Base-by-base conservation (phyloP, 1,140 invertebrate genomes). In the Nylanderia fulva region DNA sequence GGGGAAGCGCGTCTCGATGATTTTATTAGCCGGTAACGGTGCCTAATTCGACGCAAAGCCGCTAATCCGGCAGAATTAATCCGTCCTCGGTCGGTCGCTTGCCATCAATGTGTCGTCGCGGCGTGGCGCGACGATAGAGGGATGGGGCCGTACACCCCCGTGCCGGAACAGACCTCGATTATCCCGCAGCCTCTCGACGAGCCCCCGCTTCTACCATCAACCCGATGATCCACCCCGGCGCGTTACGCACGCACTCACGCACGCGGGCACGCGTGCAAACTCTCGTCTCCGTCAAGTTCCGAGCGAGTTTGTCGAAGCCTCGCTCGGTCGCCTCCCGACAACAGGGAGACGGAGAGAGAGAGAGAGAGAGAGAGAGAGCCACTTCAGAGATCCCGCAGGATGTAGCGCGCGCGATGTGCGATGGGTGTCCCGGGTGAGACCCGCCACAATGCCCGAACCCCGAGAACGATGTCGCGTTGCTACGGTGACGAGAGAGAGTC, bases 401-500 rank as follows among this genome's bases (percentile, higher is more conserved):
- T 77, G 75, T 72, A 85, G 69, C 87, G 56, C 71, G 84, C 60
- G 60, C n/a, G n/a, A n/a, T n/a, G 33, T 61, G 61, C 54, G 27
- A 18, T 48, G 77, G 48, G n/a, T 24, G 45, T 89, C 87, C 87
- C 87, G 84, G 89, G 87, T 85, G 86, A 85, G 63, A 88, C 87
- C 85, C 86, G 84, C 85, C 80, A 90, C 88, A 87, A 90, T 86
- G 88, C 85, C 66, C 82, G 68, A 54, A 84, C 54, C 76, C 71
- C 71, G 75, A 54, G 74, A 56, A 79, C 79, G 84, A 87, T 86
- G 63, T 86, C 76, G 76, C 86, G 92, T 92, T 92, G 91, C 92
- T 92, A 92, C 92, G 91, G 92, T 90, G 89, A 92, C 92, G 92
- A 91, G n/a, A n/a, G n/a, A n/a, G n/a, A n/a, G n/a, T n/a, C n/a